Percentiles rank a stretch among this genome's conserved stretches.
Conservation (phyloP, 2,888 invertebrate genomes). For the Melanophora roralis region DNA sequence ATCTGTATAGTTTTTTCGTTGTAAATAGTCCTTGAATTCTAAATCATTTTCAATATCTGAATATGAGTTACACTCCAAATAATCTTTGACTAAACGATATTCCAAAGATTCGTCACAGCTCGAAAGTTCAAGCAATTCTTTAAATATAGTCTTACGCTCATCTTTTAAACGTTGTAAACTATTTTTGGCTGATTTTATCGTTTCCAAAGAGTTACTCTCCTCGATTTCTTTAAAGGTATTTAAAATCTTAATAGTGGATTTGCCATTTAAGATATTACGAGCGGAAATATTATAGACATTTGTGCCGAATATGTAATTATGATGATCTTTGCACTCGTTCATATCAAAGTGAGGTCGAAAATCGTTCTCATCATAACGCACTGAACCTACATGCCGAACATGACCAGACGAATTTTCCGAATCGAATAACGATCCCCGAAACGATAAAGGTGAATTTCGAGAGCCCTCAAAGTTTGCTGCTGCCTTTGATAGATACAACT, state of each 20-base stretch:
- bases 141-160: slow-evolving; percentile 72
- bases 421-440: slow-evolving; percentile 75
- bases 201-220: slow-evolving; percentile 58
- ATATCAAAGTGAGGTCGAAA: slow-evolving; percentile 69
- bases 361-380: slow-evolving; percentile 70
- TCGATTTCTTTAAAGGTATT: slow-evolving; percentile 70
- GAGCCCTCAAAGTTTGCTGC: slow-evolving; percentile 44
- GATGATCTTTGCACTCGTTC: slow-evolving; percentile 50
- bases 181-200: slow-evolving; percentile 63
- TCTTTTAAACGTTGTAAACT: slow-evolving; percentile 70
- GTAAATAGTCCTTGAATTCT: slow-evolving; percentile 75
- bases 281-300: slow-evolving; percentile 73
- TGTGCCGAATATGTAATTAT: slow-evolving; percentile 72
- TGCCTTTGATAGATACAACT: slow-evolving; percentile 59
- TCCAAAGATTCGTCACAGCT: slow-evolving; percentile 76
- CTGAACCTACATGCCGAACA: slow-evolving; percentile 36
- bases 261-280: slow-evolving; percentile 72
- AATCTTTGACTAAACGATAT: slow-evolving; percentile 74
- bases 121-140: slow-evolving; percentile 72
- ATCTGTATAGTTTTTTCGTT: slow-evolving; percentile 75
- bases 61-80: slow-evolving; percentile 76
- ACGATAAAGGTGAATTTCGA: slow-evolving; percentile 75
- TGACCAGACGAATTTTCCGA: slow-evolving; percentile 62
- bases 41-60: slow-evolving; percentile 76
- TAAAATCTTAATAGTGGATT: slow-evolving; percentile 71